These are phyloP conservation scores for Lucifuga dentata DNA, from an alignment of 2,113 vertebrate genomes.

Conservation along the genomic window DNA sequence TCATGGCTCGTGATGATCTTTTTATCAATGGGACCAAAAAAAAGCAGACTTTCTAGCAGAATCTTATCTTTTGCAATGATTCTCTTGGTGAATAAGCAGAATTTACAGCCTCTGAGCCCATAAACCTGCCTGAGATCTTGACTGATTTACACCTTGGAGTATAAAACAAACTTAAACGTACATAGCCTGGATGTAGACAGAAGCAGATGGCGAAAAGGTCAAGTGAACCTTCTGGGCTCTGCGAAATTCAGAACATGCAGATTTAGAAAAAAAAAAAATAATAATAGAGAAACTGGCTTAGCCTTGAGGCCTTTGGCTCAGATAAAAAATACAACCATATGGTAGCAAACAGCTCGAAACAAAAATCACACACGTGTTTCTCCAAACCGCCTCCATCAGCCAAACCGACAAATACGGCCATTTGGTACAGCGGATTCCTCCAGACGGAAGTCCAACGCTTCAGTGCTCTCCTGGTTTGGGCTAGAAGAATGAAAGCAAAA, in stretches of 20 bases:
- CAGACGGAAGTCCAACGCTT: slow-evolving; percentile 64
- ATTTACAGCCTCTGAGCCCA: background rate
- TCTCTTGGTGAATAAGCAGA: slow-evolving; percentile 10
- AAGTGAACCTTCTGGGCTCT: slow-evolving; percentile 15
- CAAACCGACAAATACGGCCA: slow-evolving; percentile 53
- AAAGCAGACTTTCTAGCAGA: background rate
- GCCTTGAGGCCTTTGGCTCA: slow-evolving; percentile 50
- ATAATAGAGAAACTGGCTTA: slow-evolving; percentile 42
- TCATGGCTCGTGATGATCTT: background rate
- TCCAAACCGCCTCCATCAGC: slow-evolving; percentile 39
- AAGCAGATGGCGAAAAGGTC: slow-evolving; percentile 18
- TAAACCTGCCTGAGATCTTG: background rate
- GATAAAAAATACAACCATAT: slow-evolving; percentile 72
- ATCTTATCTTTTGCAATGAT: slow-evolving; percentile 5
- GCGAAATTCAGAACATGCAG: slow-evolving; percentile 8
- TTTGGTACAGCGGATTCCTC: slow-evolving; percentile 48
- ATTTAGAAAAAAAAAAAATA: slow-evolving; percentile 32
- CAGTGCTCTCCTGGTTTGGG: slow-evolving; percentile 47
- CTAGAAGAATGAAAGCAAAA: slow-evolving; percentile 22
- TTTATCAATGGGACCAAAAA: slow-evolving; percentile 3
- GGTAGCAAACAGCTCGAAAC: slow-evolving; percentile 55
- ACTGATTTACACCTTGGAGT: slow-evolving; percentile 27
- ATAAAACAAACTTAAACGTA: slow-evolving; percentile 14
- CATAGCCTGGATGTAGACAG: slow-evolving; percentile 1
- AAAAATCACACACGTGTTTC: slow-evolving; percentile 35